Conservation (phyloP, 2,797 vertebrate species). For the Hemitrygon akajei region DNA sequence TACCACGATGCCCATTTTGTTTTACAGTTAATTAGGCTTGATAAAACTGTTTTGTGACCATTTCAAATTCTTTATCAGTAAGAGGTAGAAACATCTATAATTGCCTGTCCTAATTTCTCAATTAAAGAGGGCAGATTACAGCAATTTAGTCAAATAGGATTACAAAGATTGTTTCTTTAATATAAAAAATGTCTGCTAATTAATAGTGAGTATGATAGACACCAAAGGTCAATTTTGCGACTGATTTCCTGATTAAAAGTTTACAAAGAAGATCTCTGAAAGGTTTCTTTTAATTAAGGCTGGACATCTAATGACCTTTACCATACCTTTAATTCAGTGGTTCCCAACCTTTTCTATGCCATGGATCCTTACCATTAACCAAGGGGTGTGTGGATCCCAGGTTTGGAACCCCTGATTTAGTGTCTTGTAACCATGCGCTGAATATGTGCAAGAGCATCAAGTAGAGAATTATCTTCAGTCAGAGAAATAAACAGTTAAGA, state of each 20-base stretch:
- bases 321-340: neutral
- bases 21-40: neutral
- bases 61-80: neutral
- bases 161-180: neutral
- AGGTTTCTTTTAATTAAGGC: neutral
- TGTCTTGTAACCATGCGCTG: conserved; percentile 4
- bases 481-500: neutral
- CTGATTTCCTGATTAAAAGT: neutral
- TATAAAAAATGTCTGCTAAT: neutral
- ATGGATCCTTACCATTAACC: no score
- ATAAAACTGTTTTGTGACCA: neutral
- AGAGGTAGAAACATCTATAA: conserved; percentile 3
- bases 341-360: no score
- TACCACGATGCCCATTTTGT: no score
- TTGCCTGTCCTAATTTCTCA: neutral
- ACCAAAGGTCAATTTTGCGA: neutral
- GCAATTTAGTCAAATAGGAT: neutral
- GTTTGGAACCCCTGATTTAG: no score
- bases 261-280: neutral
- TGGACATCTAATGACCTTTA: neutral
- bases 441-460: conserved; percentile 24
- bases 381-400: no score
- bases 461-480: conserved; percentile 25
- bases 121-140: neutral
- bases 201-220: neutral